phyloP scores from a whole-genome alignment of 2,113 vertebrate species.

The Oryzias celebensis region DNA sequence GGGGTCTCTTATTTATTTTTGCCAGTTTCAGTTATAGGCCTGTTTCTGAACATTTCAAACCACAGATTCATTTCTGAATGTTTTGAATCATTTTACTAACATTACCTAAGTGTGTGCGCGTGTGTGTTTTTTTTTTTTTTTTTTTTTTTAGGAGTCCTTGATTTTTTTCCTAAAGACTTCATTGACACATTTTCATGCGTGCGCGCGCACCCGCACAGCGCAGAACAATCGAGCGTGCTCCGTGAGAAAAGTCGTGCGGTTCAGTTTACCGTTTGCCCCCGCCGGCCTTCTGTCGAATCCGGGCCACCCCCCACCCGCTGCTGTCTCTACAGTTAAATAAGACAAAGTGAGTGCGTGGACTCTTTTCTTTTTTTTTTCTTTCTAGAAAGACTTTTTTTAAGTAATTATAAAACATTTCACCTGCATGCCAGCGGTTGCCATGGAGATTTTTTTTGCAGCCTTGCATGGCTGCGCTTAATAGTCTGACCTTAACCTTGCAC shows the following conservation, averaged over 20 bases:
- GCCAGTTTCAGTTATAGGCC: too few species aligned
- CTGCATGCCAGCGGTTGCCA: slow-evolving; percentile 62
- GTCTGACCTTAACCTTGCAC: slow-evolving; percentile 62
- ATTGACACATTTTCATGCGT: slow-evolving; percentile 12
- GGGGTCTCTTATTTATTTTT: too few species aligned
- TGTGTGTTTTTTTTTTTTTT: too few species aligned
- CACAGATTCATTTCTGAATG: too few species aligned
- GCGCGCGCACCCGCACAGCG: slow-evolving; percentile 18
- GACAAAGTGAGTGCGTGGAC: slow-evolving; percentile 56
- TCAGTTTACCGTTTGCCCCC: slow-evolving; percentile 39
- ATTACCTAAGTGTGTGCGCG: too few species aligned
- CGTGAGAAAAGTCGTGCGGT: slow-evolving; percentile 21
- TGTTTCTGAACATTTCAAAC: too few species aligned
- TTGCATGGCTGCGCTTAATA: slow-evolving; percentile 50
- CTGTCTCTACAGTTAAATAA: slow-evolving; percentile 58
- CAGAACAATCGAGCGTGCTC: slow-evolving; percentile 43
- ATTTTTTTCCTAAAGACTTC: neutral
- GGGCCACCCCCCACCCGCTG: slow-evolving; percentile 22
- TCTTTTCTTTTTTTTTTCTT: neutral
- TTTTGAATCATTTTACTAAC: neutral
- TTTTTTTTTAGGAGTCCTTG: neutral
- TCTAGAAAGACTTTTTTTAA: too few species aligned
- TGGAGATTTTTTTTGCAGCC: slow-evolving; percentile 56
- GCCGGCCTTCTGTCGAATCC: slow-evolving; percentile 45
- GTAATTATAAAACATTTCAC: slow-evolving; percentile 61